Base-by-base conservation (phyloP, 2,888 invertebrate species). In the Furcula furcula region DNA sequence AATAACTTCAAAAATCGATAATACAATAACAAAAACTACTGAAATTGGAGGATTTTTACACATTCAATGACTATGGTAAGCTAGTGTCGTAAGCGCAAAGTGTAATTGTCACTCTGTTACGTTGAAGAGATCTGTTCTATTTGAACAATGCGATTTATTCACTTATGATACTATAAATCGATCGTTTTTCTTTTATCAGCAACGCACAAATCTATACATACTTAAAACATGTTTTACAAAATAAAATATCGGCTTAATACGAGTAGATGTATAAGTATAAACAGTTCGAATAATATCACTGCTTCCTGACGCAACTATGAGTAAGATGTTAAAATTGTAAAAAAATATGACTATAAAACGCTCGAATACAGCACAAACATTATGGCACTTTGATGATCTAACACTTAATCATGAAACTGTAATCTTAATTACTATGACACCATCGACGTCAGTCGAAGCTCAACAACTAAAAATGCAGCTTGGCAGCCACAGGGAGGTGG, bases 361-460 rank as follows among this genome's bases (percentile, higher is more conserved):
- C 38, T 45, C 51, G 47, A 44, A 46, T 47, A 45, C 42, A 52
- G 57, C 46, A 48, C 55, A 46, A n/a, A 51, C 59, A 60, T 50
- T 51, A 53, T 55, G 55, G 47, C 53, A 58, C 57, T 58, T 59
- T 61, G 77, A 74, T 76, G 81, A 85, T 83, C 82, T 77, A 73
- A 70, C 82, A 86, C 84, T 80, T 81, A 69, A 57, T 72, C 74
- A 77, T 71, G 80, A 76, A 76, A 86, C 82, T 83, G 81, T 85
- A 85, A 83, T 76, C 86, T 86, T 86, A 86, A 73, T 65, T 65
- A 76, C 79, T 80, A 80, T 69, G 62, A 67, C 58, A 56, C 43
- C 48, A 40, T 6, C 14, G 14, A 45, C 46, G 48, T 57, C 52
- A 62, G 60, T 59, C 57, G 48, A 59, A 40, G 46, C 51, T 51